Base-by-base conservation (phyloP, 1,140 invertebrate genomes). In the Drosophila busckii region DNA sequence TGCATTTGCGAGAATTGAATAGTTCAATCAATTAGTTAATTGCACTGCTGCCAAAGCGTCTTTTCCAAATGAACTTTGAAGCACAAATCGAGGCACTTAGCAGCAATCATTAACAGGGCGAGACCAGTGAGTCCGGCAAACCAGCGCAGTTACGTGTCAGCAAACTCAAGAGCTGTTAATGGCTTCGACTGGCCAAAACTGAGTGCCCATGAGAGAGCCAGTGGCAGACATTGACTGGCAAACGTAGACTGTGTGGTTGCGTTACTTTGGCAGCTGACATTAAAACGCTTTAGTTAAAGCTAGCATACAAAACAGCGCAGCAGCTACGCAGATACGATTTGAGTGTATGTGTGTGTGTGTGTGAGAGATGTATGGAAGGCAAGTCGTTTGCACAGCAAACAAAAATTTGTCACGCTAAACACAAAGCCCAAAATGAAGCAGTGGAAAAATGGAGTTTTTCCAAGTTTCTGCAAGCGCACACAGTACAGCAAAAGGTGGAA, bases 1-100 rank as follows among this genome's bases (percentile, higher is more conserved):
- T 67, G 71, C 71, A 76, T 73, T 73, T 61, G 56, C 54, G 58
- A 20, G 55, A 65, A 82, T 82, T 82, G 75, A 82, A 75, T 82
- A 82, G 76, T 82, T 75, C 75, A 75, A 83, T 83, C 75, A 82
- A 82, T 82, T 82, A 82, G 75, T 83, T 82, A 82, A 82, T 82
- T 82, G 75, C 75, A 75, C 48, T 54, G 45, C 49, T 62, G 75
- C 40, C 44, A 38, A 61, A 70, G 54, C 50, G 59, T 59, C 55
- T 52, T 32, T 34, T 19, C 19, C 12, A 8, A 16, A 2, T 23
- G 44, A 56, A 58, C 40, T 54, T 58, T 55, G 50, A 58, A 40
- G 69, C 75, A 56, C 64, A 65, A 82, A 82, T 82, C 75, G 69
- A 53, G 69, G 68, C 75, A 80, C 73, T 80, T 80, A 82, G 69